Evolutionary conservation across 2,888 invertebrate genomes (phyloP).

Genomic region (Dicyrtomina minuta): DNA sequence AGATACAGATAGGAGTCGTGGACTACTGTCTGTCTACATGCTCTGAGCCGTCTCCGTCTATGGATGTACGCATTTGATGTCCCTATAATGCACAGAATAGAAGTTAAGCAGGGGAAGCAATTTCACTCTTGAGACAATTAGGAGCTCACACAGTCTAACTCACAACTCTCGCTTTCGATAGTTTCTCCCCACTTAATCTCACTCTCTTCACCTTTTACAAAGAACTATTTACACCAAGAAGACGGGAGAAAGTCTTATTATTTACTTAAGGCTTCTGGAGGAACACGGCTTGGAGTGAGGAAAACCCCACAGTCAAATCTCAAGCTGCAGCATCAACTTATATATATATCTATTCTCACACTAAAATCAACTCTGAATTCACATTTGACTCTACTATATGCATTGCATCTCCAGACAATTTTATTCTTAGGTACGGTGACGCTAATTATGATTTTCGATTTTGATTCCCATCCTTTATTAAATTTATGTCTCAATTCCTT

Average conservation of each 20-base stretch:
- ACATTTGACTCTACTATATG: too few relatives aligned
- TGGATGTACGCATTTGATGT: too few relatives aligned
- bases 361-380: background rate
- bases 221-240: background rate
- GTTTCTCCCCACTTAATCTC: slow-evolving; percentile 11
- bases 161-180: slow-evolving; percentile 4
- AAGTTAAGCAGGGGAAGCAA: slow-evolving; percentile 5
- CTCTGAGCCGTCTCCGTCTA: too few relatives aligned
- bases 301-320: slow-evolving; percentile 6
- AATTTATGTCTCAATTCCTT: too few relatives aligned
- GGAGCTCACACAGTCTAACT: slow-evolving; percentile 22
- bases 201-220: slow-evolving; percentile 20
- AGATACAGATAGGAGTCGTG: too few relatives aligned
- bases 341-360: background rate
- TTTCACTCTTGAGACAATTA: slow-evolving; percentile 43
- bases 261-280: slow-evolving; percentile 5
- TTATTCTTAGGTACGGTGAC: too few relatives aligned
- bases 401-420: too few relatives aligned
- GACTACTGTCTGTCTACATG: too few relatives aligned
- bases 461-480: too few relatives aligned
- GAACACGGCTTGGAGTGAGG: background rate
- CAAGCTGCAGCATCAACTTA: background rate
- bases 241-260: slow-evolving; percentile 9
- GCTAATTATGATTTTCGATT: too few relatives aligned
- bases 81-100: too few relatives aligned